Conservation (phyloP, 1,140 invertebrate genomes). For the Drosophila insularis region DNA sequence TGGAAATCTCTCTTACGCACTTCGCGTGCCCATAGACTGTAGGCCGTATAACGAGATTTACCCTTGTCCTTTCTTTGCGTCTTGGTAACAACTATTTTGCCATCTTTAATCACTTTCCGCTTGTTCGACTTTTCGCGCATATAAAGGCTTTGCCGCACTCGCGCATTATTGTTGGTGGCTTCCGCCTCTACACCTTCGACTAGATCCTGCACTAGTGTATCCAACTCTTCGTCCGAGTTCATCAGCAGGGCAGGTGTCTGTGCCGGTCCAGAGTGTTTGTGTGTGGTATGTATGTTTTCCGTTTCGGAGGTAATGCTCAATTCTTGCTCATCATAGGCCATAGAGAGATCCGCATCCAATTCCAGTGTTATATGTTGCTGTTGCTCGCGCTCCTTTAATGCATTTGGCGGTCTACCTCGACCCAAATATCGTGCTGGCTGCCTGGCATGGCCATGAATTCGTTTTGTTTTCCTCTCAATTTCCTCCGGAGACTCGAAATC, state of each 20-base stretch:
- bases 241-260: conserved; percentile 23
- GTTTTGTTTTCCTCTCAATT: conserved; percentile 83
- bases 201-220: conserved; percentile 72
- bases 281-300: conserved; percentile 18
- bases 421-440: conserved; percentile 50
- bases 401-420: conserved; percentile 65
- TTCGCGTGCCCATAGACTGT: conserved; percentile 95
- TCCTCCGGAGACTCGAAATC: conserved; percentile 96
- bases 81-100: conserved; percentile 87
- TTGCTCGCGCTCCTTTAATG: conserved; percentile 43
- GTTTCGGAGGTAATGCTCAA: conserved; percentile 31
- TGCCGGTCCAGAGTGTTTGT: conserved; percentile 6
- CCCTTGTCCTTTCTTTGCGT: conserved; percentile 88
- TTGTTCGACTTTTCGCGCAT: conserved; percentile 90
- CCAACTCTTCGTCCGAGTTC: conserved; percentile 73
- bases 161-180: conserved; percentile 78
- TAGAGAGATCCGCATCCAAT: conserved; percentile 31
- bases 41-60: conserved; percentile 91
- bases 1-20: conserved; percentile 87
- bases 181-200: conserved; percentile 76
- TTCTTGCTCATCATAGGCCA: conserved; percentile 50
- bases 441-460: conserved; percentile 36
- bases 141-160: conserved; percentile 86
- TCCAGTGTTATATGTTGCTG: conserved; percentile 23
- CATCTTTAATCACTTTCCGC: conserved; percentile 89